Evolutionary conservation across 2,113 vertebrate species (phyloP), one percentile per base, ranked within the genome.

Genomic region (Toxotes jaculatrix): DNA sequence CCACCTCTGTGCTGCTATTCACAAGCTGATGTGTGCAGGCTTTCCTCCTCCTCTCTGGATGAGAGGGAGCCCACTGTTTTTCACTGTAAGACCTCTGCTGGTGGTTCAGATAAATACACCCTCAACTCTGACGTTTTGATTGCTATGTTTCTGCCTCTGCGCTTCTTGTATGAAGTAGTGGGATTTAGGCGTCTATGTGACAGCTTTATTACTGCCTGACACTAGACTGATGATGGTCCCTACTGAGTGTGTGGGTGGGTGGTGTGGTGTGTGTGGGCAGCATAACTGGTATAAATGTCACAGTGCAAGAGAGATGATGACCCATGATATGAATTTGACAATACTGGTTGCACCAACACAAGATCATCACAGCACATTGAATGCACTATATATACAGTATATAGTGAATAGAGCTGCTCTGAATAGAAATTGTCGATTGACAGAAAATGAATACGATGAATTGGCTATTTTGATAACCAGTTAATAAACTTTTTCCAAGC

Each of bases 31-130:
- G 86, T 56, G 72, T 74, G 72, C 53, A 59, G 75, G 36, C 38
- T 42, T 59, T 42, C 36, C 62, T 42, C 72, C 64, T 67, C 57
- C 45, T 19, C 62, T 51, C 13, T 51, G 13, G 42, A 23, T 51
- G 31, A 53, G 57, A 59, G n/a, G 27, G 38, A 59, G 47, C 65
- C 55, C 45, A 67, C 36, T 77, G 61, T 65, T 67, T 78, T 45
- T 81, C 10, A 55, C 61, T 60, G 21, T 47, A 68, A 90, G 89
- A 88, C 91, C 89, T 87, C 88, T 91, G 86, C 89, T 91, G 90
- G 89, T 66, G 68, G 65, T 55, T 87, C 75, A 63, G 13, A 80
- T 89, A 71, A 85, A 86, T 71, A 82, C 87, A 88, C 31, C 79
- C 36, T 60, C 62, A 10, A 1, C 51, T 84, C 60, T 60, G 69